phyloP scores from a whole-genome alignment of 1,140 invertebrate species.

The Sminthurides bifidus region DNA sequence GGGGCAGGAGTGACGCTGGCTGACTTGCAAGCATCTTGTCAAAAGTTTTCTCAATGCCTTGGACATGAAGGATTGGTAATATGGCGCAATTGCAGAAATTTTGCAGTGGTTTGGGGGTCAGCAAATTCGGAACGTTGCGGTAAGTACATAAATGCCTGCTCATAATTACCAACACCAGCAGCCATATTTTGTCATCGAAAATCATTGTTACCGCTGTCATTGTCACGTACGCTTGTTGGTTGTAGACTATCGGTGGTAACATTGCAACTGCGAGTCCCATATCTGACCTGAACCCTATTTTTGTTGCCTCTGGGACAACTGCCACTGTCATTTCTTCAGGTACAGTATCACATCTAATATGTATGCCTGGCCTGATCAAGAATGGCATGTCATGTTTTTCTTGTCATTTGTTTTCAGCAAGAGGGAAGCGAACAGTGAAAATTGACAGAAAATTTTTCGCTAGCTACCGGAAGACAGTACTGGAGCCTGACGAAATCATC shows the following conservation, averaged over 20 bases:
- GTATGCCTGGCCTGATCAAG: neutral
- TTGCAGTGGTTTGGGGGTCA: slow-evolving; percentile 86
- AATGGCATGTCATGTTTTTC: neutral
- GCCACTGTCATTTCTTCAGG: slow-evolving; percentile 22
- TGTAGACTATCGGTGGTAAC: slow-evolving; percentile 45
- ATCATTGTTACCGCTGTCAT: too few relatives aligned
- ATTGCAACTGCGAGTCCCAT: slow-evolving; percentile 48
- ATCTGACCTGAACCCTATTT: slow-evolving; percentile 47
- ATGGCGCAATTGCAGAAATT: slow-evolving; percentile 64
- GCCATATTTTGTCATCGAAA: too few relatives aligned
- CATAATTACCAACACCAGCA: too few relatives aligned
- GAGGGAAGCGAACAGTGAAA: slow-evolving; percentile 34
- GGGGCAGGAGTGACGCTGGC: slow-evolving; percentile 9
- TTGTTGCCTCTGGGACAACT: slow-evolving; percentile 38
- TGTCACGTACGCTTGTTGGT: slow-evolving; percentile 10
- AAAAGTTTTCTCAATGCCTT: slow-evolving; percentile 37
- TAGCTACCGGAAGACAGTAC: slow-evolving; percentile 42
- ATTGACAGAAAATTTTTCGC: slow-evolving; percentile 46
- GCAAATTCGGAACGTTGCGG: slow-evolving; percentile 52
- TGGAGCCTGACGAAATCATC: slow-evolving; percentile 42
- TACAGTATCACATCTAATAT: neutral
- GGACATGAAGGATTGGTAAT: slow-evolving; percentile 46
- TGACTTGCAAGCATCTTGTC: neutral
- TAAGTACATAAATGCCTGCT: too few relatives aligned
- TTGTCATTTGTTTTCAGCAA: neutral